A percentile compares a stretch with the other conserved stretches of the same genome.
Conservation (phyloP, 2,113 vertebrate genomes). For the Eudyptes chrysolophus region DNA sequence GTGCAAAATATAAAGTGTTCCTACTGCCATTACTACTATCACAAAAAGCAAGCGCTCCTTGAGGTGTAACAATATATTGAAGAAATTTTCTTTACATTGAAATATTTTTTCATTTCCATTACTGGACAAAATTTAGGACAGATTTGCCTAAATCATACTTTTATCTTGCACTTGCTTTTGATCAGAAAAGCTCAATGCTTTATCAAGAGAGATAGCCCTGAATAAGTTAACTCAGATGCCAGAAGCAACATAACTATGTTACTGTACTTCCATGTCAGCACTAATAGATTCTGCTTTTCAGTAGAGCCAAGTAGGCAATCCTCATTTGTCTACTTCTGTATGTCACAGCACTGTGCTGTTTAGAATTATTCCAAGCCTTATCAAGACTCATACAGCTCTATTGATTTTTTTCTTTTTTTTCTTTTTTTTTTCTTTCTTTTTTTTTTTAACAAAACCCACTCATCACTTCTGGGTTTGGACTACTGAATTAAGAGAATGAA, state of each 20-base stretch:
- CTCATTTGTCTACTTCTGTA: neutral
- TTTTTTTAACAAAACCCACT: neutral
- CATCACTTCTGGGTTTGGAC: neutral
- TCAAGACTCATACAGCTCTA: neutral
- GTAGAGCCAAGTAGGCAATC: neutral
- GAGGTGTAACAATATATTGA: neutral
- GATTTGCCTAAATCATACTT: neutral
- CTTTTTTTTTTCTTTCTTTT: too few relatives aligned
- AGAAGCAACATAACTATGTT: neutral
- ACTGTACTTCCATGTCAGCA: neutral
- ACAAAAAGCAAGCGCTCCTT: neutral
- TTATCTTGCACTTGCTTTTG: neutral
- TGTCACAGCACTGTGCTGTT: neutral
- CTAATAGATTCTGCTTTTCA: neutral
- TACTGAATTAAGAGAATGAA: neutral
- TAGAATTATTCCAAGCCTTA: neutral
- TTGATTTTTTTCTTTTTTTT: neutral
- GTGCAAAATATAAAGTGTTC: neutral
- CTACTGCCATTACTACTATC: neutral
- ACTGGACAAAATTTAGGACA: neutral
- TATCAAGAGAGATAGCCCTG: neutral
- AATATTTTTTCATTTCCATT: neutral
- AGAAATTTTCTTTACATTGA: neutral
- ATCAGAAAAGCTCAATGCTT: neutral
- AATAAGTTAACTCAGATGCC: neutral